Evolutionary conservation across 2,113 vertebrate species (phyloP).

Genomic region (Pseudorasbora parva): DNA sequence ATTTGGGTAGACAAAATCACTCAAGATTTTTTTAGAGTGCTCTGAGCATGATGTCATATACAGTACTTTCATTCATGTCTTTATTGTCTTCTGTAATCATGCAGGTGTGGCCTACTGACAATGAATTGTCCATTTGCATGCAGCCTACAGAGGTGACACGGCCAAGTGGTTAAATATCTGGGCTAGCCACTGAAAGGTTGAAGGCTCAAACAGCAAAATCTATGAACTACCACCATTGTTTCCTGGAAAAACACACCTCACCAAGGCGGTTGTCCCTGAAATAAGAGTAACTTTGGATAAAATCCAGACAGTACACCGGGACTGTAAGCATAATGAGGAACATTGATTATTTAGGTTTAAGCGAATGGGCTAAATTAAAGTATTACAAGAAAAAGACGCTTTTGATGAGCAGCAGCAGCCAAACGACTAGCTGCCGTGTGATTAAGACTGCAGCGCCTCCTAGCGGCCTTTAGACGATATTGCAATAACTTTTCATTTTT

Average conservation of each 20-base stretch:
- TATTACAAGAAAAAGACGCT: neutral
- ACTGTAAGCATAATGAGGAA: neutral
- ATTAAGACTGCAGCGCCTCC: neutral
- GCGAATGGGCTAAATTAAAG: neutral
- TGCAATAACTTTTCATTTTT: neutral
- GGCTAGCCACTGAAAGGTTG: too few species aligned
- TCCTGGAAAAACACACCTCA: too few species aligned
- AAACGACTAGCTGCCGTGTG: neutral
- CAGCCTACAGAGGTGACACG: neutral
- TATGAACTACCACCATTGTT: too few species aligned
- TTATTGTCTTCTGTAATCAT: too few species aligned
- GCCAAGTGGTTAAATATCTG: too few species aligned
- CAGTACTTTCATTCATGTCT: too few species aligned
- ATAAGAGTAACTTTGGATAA: too few species aligned
- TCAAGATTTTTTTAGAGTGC: neutral
- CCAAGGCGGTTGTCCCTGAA: too few species aligned
- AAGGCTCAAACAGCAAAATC: too few species aligned
- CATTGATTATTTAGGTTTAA: neutral
- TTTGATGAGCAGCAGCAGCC: neutral
- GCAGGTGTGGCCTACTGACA: neutral
- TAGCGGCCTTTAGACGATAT: neutral
- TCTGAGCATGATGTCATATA: neutral
- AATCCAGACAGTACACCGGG: neutral
- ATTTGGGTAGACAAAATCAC: too few species aligned
- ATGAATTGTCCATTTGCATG: neutral